Evolutionary conservation across 2,113 vertebrate genomes (phyloP).

Genomic region (Stegastes partitus): DNA sequence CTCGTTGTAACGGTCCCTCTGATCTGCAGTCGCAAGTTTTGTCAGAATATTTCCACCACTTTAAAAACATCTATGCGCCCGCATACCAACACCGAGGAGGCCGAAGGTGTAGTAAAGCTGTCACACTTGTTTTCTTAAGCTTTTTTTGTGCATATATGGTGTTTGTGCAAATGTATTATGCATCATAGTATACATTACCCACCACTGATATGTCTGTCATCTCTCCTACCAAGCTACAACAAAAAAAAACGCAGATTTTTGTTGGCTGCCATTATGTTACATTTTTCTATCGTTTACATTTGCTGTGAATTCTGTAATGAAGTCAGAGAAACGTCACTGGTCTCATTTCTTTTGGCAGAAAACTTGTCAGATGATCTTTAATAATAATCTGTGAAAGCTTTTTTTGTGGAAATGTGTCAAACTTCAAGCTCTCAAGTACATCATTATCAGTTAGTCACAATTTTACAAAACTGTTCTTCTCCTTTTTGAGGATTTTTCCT

Average conservation of each 20-base stretch:
- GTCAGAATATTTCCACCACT: constrained; percentile 59
- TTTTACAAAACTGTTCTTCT: too few relatives aligned
- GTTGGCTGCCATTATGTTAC: neutral
- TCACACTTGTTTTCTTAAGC: constrained; percentile 28
- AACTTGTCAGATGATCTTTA: too few relatives aligned
- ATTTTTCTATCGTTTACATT: neutral
- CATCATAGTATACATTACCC: neutral
- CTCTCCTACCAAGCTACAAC: too few relatives aligned
- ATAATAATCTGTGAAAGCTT: neutral
- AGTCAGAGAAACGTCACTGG: neutral
- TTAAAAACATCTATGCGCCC: constrained; percentile 48
- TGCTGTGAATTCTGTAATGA: neutral
- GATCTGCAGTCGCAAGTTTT: constrained; percentile 44
- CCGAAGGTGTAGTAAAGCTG: constrained; percentile 18
- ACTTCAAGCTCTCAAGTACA: neutral
- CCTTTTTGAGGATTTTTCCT: too few relatives aligned
- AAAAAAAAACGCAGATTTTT: neutral
- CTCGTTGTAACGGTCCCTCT: constrained; percentile 44
- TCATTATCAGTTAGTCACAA: too few relatives aligned
- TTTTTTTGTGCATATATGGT: neutral
- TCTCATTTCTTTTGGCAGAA: neutral
- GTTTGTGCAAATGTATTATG: neutral
- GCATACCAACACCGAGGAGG: constrained; percentile 24
- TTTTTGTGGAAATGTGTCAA: neutral
- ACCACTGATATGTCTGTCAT: neutral